Conservation (phyloP, 2,113 vertebrate genomes). For the Oncorhynchus nerka region DNA sequence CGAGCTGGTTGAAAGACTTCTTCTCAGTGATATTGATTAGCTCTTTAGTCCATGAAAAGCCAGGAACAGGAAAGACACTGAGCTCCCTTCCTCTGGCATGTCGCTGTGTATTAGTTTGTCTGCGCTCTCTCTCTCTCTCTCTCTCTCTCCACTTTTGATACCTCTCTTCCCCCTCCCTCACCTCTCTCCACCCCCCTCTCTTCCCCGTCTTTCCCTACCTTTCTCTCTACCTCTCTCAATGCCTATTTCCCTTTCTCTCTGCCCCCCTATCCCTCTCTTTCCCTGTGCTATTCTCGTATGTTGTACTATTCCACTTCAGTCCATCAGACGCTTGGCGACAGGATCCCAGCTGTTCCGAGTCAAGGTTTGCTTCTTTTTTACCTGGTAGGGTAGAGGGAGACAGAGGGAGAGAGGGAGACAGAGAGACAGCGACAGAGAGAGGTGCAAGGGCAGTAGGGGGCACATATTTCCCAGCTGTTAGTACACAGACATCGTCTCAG, state of each 20-base stretch:
- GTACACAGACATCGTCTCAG: slow-evolving; percentile 34
- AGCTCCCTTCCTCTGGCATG: slow-evolving; percentile 45
- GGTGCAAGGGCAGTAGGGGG: neutral
- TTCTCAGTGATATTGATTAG: slow-evolving; percentile 71
- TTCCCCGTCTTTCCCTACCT: too few relatives aligned
- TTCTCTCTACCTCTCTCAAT: neutral
- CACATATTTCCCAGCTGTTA: slow-evolving; percentile 68
- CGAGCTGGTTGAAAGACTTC: slow-evolving; percentile 37
- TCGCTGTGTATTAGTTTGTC: slow-evolving; percentile 13
- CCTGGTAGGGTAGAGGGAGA: slow-evolving; percentile 48
- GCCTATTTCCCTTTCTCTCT: neutral
- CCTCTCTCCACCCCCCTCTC: neutral
- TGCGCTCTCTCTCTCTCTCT: slow-evolving; percentile 11
- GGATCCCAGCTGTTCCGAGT: slow-evolving; percentile 73
- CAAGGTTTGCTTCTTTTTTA: slow-evolving; percentile 72
- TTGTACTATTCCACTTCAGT: slow-evolving; percentile 43
- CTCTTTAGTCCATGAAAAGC: slow-evolving; percentile 63
- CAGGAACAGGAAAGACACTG: slow-evolving; percentile 52
- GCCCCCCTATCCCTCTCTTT: neutral
- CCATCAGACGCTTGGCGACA: slow-evolving; percentile 42
- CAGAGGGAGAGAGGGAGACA: slow-evolving; percentile 30
- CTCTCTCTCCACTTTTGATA: neutral
- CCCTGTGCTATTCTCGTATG: slow-evolving; percentile 25
- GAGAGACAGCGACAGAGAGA: neutral
- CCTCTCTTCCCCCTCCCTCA: slow-evolving; percentile 11